phyloP scores from a whole-genome alignment of 2,888 invertebrate species.

The Pseudanteris insignis region DNA sequence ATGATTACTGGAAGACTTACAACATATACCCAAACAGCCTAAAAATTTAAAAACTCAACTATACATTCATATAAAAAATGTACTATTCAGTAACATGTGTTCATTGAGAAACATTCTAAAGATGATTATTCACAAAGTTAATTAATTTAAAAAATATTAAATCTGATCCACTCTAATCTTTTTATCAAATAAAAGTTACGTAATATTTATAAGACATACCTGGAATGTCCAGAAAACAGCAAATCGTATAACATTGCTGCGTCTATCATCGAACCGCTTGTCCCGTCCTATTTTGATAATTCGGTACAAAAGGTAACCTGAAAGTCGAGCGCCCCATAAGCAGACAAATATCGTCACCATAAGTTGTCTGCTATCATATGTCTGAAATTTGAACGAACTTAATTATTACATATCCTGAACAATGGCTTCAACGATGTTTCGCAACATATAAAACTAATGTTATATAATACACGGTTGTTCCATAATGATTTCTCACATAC shows the following conservation, averaged over 20 bases:
- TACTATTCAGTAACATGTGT: too few relatives aligned
- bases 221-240: slow-evolving; percentile 95
- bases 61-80: too few relatives aligned
- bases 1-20: slow-evolving; percentile 93
- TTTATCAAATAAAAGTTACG: too few relatives aligned
- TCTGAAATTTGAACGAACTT: slow-evolving; percentile 64
- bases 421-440: slow-evolving; percentile 3
- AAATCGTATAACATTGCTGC: slow-evolving; percentile 85
- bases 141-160: neutral
- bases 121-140: neutral
- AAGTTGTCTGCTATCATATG: slow-evolving; percentile 87
- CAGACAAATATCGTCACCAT: slow-evolving; percentile 90
- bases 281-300: slow-evolving; percentile 91
- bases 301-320: slow-evolving; percentile 88
- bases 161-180: too few relatives aligned
- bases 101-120: too few relatives aligned
- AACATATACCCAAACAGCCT: slow-evolving; percentile 91
- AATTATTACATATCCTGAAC: slow-evolving; percentile 4
- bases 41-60: too few relatives aligned
- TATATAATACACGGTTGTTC: too few relatives aligned
- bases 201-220: too few relatives aligned
- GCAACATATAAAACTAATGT: too few relatives aligned
- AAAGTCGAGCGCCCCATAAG: slow-evolving; percentile 86
- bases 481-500: too few relatives aligned
- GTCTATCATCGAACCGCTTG: slow-evolving; percentile 88